A percentile compares a stretch with the other conserved stretches of the same genome.
These are phyloP conservation scores for Indri indri DNA, from an alignment of 2,113 vertebrate species.

Conservation along the genomic window DNA sequence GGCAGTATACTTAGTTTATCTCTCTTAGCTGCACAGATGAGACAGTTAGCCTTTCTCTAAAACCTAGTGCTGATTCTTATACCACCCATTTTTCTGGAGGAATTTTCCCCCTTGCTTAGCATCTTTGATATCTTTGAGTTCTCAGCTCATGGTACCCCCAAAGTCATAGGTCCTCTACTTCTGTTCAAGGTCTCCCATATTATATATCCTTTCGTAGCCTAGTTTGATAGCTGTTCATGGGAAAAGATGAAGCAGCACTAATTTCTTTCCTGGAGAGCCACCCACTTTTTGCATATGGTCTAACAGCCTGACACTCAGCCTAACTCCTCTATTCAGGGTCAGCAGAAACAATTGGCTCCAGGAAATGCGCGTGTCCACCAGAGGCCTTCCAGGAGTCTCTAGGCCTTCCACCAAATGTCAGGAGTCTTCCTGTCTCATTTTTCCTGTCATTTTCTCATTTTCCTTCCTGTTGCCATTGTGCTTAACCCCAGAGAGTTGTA, in stretches of 20 bases:
- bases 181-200: not conserved
- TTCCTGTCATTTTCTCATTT: not conserved
- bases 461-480: not conserved
- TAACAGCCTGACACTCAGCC: not conserved
- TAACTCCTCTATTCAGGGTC: not conserved
- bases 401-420: not conserved
- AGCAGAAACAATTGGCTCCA: not conserved
- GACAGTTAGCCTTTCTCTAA: slow-evolving; percentile 16
- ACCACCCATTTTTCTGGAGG: not conserved
- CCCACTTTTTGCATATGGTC: not conserved
- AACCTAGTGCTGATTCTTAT: not conserved
- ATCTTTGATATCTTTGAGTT: not conserved
- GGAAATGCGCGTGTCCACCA: not conserved
- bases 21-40: not conserved
- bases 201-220: not conserved
- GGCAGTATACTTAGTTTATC: not conserved
- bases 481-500: not conserved
- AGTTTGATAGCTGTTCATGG: not conserved
- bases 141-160: not conserved
- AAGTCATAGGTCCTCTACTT: not conserved
- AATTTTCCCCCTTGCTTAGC: not conserved
- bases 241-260: not conserved
- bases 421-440: not conserved
- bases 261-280: slow-evolving; percentile 10
- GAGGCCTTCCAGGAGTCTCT: not conserved